Conservation (phyloP, 2,113 vertebrate species). For the Gambusia affinis region DNA sequence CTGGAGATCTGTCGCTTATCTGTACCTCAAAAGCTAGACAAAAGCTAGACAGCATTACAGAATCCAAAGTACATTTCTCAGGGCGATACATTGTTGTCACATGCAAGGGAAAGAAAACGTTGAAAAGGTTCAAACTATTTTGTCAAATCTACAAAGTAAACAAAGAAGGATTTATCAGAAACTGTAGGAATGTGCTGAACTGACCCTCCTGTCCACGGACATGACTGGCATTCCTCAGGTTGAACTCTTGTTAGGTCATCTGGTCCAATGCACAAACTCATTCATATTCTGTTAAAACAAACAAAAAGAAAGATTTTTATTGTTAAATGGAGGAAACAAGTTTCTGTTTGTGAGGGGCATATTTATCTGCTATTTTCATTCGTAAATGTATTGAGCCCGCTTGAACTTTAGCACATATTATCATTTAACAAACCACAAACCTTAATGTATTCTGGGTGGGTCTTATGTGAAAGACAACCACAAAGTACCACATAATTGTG, state of each 20-base stretch:
- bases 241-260: constrained; percentile 24
- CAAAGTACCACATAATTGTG: not conserved
- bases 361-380: not conserved
- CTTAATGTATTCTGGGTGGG: too few relatives aligned
- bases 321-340: not conserved
- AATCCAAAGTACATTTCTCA: not conserved
- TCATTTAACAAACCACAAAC: too few relatives aligned
- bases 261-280: not conserved
- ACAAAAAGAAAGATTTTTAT: not conserved
- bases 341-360: not conserved
- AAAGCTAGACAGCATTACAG: not conserved
- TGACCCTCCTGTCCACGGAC: constrained; percentile 50
- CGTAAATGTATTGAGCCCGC: not conserved
- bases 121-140: constrained; percentile 7
- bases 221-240: constrained; percentile 60
- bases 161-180: constrained; percentile 25
- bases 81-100: not conserved
- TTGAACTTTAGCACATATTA: not conserved
- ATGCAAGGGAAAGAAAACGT: constrained; percentile 11
- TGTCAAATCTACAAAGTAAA: constrained; percentile 24
- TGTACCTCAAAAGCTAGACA: not conserved
- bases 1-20: not conserved
- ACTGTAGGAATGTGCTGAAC: constrained; percentile 51
- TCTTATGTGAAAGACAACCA: not conserved
- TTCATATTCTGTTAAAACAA: constrained; percentile 12